These are phyloP conservation scores for Salarias fasciatus DNA, from an alignment of 2,797 vertebrate genomes.

Conservation along the genomic window DNA sequence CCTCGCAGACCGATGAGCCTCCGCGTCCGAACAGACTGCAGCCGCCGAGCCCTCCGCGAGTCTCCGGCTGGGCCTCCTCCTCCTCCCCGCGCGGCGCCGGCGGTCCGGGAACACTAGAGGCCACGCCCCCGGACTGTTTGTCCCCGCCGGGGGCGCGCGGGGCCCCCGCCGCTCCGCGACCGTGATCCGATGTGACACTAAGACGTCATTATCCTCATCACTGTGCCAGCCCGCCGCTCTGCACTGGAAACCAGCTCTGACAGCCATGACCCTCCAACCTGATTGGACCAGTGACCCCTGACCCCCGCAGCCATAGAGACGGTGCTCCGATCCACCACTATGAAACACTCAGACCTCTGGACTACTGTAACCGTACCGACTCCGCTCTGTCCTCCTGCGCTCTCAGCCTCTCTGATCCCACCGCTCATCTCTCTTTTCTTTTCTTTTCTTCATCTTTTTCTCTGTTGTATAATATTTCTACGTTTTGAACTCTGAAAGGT, in stretches of 20 bases:
- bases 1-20: constrained; percentile 63
- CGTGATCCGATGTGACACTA: constrained; percentile 75
- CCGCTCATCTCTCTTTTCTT: constrained; percentile 40
- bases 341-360: constrained; percentile 75
- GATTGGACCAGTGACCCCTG: constrained; percentile 67
- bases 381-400: constrained; percentile 48
- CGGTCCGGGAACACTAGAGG: constrained; percentile 72
- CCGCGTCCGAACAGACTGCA: constrained; percentile 59
- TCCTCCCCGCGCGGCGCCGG: constrained; percentile 66
- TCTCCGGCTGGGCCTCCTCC: too few relatives aligned
- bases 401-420: constrained; percentile 29
- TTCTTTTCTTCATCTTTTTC: constrained; percentile 40
- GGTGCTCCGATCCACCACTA: constrained; percentile 72
- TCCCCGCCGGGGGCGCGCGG: constrained; percentile 45
- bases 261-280: constrained; percentile 74
- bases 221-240: constrained; percentile 75
- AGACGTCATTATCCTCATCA: constrained; percentile 76
- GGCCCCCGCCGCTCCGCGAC: constrained; percentile 56
- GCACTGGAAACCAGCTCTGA: constrained; percentile 76
- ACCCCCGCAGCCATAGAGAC: constrained; percentile 71
- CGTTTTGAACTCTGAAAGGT: constrained; percentile 55
- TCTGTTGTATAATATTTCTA: constrained; percentile 65
- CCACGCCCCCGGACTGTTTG: constrained; percentile 59
- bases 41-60: constrained; percentile 59
- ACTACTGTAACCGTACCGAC: constrained; percentile 61